Evolutionary conservation across 2,797 vertebrate species (phyloP).

Genomic region (Peromyscus aztecus): DNA sequence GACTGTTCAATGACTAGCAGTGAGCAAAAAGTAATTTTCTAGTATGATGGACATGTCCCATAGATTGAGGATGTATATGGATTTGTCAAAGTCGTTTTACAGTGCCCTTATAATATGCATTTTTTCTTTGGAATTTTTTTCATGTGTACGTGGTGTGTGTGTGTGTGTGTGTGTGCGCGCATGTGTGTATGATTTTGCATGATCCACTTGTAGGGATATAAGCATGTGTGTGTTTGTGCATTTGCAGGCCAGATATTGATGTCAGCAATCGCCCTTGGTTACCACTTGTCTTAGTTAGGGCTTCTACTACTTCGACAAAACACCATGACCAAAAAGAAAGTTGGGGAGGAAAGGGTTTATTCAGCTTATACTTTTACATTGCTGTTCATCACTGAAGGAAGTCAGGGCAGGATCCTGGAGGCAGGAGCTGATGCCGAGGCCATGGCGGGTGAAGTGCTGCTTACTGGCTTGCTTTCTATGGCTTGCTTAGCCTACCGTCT

Average conservation of each 20-base stretch:
- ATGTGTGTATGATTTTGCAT: neutral
- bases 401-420: neutral
- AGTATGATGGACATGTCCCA: neutral
- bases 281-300: neutral
- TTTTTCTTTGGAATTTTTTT: neutral
- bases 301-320: neutral
- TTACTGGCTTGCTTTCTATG: neutral
- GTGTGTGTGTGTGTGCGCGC: neutral
- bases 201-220: neutral
- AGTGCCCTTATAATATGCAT: neutral
- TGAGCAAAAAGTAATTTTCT: neutral
- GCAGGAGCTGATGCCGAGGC: neutral
- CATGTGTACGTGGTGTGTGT: neutral
- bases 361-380: neutral
- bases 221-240: neutral
- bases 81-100: neutral
- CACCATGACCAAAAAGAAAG: neutral
- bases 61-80: neutral
- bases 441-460: neutral
- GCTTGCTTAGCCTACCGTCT: neutral
- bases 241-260: neutral
- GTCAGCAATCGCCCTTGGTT: neutral
- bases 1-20: neutral
- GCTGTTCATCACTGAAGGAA: neutral
- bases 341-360: neutral